A percentile compares a stretch with the other conserved stretches of the same genome.
Conservation (phyloP, 2,113 vertebrate species). For the Cynocephalus volans region DNA sequence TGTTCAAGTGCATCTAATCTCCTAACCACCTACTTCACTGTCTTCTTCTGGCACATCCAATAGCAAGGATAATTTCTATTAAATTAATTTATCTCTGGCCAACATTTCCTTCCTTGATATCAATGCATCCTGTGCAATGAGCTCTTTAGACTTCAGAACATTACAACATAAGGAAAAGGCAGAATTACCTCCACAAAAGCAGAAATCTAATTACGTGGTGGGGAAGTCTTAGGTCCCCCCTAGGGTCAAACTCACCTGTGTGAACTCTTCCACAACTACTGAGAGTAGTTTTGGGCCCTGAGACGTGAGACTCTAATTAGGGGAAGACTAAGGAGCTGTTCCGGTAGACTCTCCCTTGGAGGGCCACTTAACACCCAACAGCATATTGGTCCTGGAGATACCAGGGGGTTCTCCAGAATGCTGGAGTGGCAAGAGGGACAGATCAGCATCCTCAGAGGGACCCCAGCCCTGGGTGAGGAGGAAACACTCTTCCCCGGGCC, state of each 20-base stretch:
- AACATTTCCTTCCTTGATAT: not conserved
- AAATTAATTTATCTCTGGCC: not conserved
- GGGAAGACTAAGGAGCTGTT: not conserved
- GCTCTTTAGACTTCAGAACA: not conserved
- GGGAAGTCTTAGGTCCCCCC: not conserved
- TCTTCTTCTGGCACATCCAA: not conserved
- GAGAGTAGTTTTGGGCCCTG: too few species aligned
- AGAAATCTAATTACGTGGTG: not conserved
- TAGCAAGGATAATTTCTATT: not conserved
- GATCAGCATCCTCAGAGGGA: too few species aligned
- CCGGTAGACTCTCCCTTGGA: fast-evolving
- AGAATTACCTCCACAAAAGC: not conserved
- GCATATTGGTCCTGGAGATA: fast-evolving
- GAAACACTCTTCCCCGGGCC: too few species aligned
- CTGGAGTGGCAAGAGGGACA: not conserved
- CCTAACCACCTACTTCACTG: fast-evolving
- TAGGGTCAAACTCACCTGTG: too few species aligned
- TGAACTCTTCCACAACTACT: fast-evolving
- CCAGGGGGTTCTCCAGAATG: not conserved
- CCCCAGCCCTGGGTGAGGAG: fast-evolving
- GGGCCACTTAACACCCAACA: fast-evolving
- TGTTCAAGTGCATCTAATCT: not conserved
- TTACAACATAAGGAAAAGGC: not conserved
- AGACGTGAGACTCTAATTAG: fast-evolving
- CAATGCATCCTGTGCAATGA: not conserved